Conservation (phyloP, 2,888 invertebrate species). For the Clanis bilineata region DNA sequence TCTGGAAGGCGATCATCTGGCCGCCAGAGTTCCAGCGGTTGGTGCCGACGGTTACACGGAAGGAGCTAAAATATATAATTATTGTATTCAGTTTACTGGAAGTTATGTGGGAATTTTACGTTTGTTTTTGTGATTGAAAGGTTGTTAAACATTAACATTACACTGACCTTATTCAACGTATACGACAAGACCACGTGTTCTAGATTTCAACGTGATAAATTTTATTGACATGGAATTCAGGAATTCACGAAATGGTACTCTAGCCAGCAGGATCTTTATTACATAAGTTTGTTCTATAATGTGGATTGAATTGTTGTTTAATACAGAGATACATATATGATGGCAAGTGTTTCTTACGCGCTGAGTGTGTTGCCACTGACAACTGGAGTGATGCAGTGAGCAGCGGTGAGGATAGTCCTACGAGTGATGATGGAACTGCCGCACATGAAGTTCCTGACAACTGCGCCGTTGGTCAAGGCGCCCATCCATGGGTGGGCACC, state of each 20-base stretch:
- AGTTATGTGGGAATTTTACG: neutral
- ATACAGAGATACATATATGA: neutral
- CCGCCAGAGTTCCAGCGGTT: slow-evolving; percentile 59
- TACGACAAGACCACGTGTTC: too few relatives aligned
- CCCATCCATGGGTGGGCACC: slow-evolving; percentile 59
- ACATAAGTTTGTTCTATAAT: too few relatives aligned
- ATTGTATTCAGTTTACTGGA: too few relatives aligned
- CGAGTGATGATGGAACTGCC: slow-evolving; percentile 53
- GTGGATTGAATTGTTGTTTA: neutral
- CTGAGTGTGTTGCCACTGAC: slow-evolving; percentile 37
- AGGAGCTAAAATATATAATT: slow-evolving; percentile 35
- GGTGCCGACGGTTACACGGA: slow-evolving; percentile 55
- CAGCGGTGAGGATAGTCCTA: slow-evolving; percentile 57
- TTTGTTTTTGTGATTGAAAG: too few relatives aligned
- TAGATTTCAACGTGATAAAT: too few relatives aligned
- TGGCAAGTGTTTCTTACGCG: slow-evolving; percentile 32
- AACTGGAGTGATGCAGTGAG: slow-evolving; percentile 56
- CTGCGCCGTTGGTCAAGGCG: slow-evolving; percentile 43
- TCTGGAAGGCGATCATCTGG: slow-evolving; percentile 35
- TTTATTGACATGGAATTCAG: too few relatives aligned
- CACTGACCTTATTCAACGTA: too few relatives aligned
- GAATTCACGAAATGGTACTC: too few relatives aligned
- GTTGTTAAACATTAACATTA: too few relatives aligned
- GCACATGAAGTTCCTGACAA: slow-evolving; percentile 49
- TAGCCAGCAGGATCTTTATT: too few relatives aligned